Percentiles rank a stretch among this genome's conserved stretches.
Evolutionary conservation across 1,140 invertebrate species (phyloP).

Genomic region (Magallana gigas): DNA sequence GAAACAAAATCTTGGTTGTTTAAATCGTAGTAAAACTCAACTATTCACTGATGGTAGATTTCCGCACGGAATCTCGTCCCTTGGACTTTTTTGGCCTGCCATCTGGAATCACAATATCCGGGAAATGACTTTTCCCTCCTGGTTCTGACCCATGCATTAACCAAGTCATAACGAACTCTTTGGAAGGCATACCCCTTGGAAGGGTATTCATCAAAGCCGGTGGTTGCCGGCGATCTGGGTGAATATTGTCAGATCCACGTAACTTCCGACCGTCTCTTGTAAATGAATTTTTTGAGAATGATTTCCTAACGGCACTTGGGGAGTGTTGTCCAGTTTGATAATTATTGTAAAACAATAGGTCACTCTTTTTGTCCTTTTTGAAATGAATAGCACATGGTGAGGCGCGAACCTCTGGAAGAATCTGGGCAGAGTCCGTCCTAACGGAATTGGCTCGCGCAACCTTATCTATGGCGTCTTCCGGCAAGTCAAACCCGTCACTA

Average conservation of each 20-base stretch:
- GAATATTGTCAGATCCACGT: background rate
- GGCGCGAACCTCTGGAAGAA: slow-evolving; percentile 55
- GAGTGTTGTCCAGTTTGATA: slow-evolving; percentile 51
- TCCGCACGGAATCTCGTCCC: slow-evolving; percentile 16
- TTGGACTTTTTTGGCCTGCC: background rate
- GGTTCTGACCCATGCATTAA: slow-evolving; percentile 61
- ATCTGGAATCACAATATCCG: slow-evolving; percentile 47
- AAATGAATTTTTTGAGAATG: slow-evolving; percentile 16
- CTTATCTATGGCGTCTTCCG: slow-evolving; percentile 60
- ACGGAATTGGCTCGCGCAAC: slow-evolving; percentile 59
- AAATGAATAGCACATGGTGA: slow-evolving; percentile 58
- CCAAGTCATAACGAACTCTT: slow-evolving; percentile 62
- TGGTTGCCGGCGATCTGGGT: background rate
- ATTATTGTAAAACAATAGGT: slow-evolving; percentile 53
- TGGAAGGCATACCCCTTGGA: slow-evolving; percentile 50
- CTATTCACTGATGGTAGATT: background rate
- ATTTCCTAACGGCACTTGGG: slow-evolving; percentile 27
- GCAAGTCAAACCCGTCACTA: slow-evolving; percentile 47
- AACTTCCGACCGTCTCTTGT: background rate
- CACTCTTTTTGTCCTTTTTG: slow-evolving; percentile 51
- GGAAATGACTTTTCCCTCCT: slow-evolving; percentile 53
- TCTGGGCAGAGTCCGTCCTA: slow-evolving; percentile 41
- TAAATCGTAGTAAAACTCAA: background rate
- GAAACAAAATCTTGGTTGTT: slow-evolving; percentile 9
- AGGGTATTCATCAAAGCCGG: slow-evolving; percentile 39